Evolutionary conservation across 2,113 vertebrate genomes (phyloP).

Genomic region (Struthio camelus): DNA sequence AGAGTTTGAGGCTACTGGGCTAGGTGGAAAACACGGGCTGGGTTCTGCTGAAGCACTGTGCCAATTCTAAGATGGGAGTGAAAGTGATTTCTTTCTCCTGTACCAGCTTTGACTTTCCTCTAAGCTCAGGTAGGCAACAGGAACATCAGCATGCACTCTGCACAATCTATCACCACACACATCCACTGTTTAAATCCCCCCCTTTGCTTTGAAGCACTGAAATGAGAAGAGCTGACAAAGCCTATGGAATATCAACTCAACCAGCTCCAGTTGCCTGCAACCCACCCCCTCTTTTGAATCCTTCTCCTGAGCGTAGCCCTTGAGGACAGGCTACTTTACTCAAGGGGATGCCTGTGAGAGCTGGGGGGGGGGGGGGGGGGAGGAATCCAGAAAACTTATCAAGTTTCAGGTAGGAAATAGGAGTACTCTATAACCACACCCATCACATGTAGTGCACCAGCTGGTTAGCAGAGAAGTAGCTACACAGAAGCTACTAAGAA

Average conservation of each 20-base stretch:
- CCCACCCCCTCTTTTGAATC: neutral
- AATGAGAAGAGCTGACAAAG: neutral
- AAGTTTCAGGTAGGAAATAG: neutral
- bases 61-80: neutral
- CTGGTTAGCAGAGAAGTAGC: slow-evolving; percentile 39
- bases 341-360: neutral
- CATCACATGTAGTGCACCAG: neutral
- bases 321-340: neutral
- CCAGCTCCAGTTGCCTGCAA: neutral
- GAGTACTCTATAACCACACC: neutral
- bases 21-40: accelerated
- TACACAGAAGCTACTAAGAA: neutral
- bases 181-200: neutral
- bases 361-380: neutral
- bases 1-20: neutral
- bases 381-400: neutral
- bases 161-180: neutral
- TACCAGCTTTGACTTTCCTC: neutral
- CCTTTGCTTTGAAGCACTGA: neutral
- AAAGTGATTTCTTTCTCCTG: accelerated
- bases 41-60: neutral
- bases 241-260: neutral
- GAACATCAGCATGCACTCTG: neutral
- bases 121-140: neutral
- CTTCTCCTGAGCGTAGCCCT: neutral